A percentile compares a stretch with the other conserved stretches of the same genome.
These are phyloP conservation scores for Nasonovia ribisnigri DNA, from an alignment of 2,888 invertebrate genomes.

Conservation along the genomic window DNA sequence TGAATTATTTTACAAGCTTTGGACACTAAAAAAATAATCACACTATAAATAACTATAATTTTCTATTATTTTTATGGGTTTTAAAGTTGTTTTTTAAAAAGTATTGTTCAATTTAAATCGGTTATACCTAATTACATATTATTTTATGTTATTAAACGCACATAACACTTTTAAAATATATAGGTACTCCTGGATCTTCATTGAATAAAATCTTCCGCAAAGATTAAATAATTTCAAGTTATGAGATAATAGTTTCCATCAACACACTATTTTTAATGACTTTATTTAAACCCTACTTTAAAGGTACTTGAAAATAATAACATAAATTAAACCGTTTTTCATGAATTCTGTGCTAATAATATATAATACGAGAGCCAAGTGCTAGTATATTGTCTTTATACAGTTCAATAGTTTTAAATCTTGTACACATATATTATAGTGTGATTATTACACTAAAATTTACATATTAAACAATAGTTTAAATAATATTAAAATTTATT, in stretches of 20 bases:
- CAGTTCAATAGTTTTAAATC: background rate
- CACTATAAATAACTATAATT: slow-evolving; percentile 19
- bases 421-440: background rate
- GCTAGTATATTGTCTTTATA: background rate
- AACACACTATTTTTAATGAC: background rate
- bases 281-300: background rate
- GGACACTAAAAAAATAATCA: background rate
- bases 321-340: background rate
- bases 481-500: background rate
- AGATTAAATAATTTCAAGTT: background rate
- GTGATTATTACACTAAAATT: too few species aligned
- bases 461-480: background rate
- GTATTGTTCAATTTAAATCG: background rate
- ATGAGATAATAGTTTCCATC: background rate
- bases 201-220: background rate
- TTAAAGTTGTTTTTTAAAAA: background rate
- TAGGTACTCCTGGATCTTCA: background rate
- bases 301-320: background rate
- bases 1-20: slow-evolving; percentile 26
- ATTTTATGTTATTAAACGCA: background rate
- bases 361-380: background rate
- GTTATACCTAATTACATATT: background rate
- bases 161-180: background rate
- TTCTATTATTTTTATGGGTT: background rate
- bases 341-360: background rate